Conservation (phyloP, 2,797 vertebrate genomes). For the Mormyrops attenuatus region DNA sequence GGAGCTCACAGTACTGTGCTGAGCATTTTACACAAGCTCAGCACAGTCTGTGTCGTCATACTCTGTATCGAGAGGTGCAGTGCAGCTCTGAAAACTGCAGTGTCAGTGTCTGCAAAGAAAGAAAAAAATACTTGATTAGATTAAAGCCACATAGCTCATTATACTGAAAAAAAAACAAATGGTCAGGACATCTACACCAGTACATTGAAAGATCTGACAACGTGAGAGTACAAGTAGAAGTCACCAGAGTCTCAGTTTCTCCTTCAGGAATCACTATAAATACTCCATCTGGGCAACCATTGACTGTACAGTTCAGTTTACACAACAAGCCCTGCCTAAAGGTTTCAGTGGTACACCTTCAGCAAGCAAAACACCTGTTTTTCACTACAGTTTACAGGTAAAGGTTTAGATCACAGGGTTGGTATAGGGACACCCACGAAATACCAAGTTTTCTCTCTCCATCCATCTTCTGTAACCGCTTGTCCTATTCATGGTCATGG, state of each 20-base stretch:
- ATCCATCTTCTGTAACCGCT: background rate
- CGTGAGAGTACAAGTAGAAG: background rate
- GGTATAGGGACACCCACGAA: background rate
- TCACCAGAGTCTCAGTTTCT: background rate
- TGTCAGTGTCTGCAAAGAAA: background rate
- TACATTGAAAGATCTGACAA: background rate
- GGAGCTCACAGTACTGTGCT: background rate
- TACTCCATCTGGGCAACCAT: background rate
- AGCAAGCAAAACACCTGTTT: background rate
- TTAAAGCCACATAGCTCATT: background rate
- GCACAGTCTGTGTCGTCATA: background rate
- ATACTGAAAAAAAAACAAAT: background rate
- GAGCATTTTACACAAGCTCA: background rate
- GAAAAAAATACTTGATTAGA: background rate
- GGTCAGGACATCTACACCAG: background rate
- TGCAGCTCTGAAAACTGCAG: background rate
- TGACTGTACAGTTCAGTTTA: background rate
- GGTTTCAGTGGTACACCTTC: background rate
- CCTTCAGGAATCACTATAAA: background rate
- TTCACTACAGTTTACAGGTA: background rate
- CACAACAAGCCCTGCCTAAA: background rate
- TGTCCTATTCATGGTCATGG: background rate
- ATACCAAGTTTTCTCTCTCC: background rate
- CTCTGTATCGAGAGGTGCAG: background rate
- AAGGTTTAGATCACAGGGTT: background rate